These are phyloP conservation scores for Callipepla squamata DNA, from an alignment of 2,113 vertebrate genomes.

Conservation along the genomic window DNA sequence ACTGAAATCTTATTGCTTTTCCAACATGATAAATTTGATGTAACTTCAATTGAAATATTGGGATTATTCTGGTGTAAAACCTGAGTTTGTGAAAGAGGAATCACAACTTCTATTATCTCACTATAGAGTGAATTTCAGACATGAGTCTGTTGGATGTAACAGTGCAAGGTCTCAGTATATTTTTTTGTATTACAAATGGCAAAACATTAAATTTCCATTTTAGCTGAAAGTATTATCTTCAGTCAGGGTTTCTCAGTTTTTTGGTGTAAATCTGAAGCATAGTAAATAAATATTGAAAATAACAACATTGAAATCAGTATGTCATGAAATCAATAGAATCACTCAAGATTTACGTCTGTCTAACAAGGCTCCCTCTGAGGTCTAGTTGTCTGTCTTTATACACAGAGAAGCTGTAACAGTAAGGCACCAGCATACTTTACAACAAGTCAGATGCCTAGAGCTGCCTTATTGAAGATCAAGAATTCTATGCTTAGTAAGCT, in stretches of 20 bases:
- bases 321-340: neutral
- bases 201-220: constrained; percentile 2
- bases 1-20: neutral
- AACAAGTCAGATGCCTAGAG: neutral
- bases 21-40: neutral
- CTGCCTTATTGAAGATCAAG: neutral
- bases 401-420: neutral
- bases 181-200: constrained; percentile 16
- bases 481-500: neutral
- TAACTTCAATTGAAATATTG: neutral
- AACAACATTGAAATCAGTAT: neutral
- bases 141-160: constrained; percentile 14
- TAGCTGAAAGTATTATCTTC: neutral
- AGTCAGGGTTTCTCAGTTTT: neutral
- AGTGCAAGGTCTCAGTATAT: neutral
- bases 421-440: neutral
- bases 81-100: neutral
- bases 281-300: neutral
- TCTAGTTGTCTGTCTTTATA: neutral
- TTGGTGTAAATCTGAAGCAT: neutral
- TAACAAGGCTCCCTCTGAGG: neutral
- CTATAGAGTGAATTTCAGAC: constrained; percentile 33
- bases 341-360: neutral
- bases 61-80: neutral
- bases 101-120: neutral